Conservation (phyloP, 2,113 vertebrate species). For the Enhydra lutris region DNA sequence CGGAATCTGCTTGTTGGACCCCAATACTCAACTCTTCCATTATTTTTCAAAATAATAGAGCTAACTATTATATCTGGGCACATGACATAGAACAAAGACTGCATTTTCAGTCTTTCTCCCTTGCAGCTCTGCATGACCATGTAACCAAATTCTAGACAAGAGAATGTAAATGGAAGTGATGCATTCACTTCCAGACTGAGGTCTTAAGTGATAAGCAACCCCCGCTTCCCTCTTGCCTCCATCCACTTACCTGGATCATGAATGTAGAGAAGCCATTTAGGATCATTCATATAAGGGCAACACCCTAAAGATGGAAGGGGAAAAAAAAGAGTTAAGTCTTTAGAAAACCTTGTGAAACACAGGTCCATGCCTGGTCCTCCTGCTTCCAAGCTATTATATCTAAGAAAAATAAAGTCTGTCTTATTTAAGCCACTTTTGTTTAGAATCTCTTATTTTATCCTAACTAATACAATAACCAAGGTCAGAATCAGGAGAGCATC, state of each 20-base stretch:
- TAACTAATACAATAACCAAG: not conserved
- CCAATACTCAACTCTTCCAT: not conserved
- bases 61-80: not conserved
- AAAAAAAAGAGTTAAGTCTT: not conserved
- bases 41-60: not conserved
- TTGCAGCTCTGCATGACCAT: not conserved
- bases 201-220: not conserved
- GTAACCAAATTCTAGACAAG: not conserved
- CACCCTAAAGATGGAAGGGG: not conserved
- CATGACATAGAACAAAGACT: not conserved
- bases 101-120: not conserved
- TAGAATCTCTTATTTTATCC: not conserved
- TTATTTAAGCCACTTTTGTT: not conserved
- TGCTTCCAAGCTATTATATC: not conserved
- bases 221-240: not conserved
- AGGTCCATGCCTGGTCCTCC: not conserved
- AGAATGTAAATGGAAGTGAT: not conserved
- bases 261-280: not conserved
- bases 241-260: not conserved
- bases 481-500: not conserved
- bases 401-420: not conserved
- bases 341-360: not conserved
- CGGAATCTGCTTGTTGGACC: not conserved
- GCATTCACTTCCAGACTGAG: not conserved
- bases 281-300: not conserved